Base-by-base conservation (phyloP, 1,140 invertebrate genomes). In the Drosophila varians region DNA sequence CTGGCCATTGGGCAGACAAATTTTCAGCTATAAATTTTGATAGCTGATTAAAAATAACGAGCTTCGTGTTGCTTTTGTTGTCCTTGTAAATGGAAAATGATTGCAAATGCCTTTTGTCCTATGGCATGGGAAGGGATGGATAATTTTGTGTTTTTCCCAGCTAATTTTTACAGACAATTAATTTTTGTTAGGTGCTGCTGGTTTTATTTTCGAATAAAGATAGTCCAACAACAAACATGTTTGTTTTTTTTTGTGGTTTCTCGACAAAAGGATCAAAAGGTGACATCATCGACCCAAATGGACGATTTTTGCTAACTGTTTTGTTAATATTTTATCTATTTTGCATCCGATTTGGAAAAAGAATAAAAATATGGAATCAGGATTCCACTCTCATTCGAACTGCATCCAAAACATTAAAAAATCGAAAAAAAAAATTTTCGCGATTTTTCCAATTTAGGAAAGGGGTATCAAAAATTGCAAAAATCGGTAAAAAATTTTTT, bases 1-100 rank as follows among this genome's bases (percentile, higher is more conserved):
- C 68, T 72, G 68, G 40, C 65, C 68, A 52, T 11, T 49, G 68
- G 26, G 18, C 54, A 26, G 61, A 84, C 80, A 84, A 84, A 84
- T 84, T 86, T 72, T 52, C 62, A 69, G 66, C 80, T 28, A 86
- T 83, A 76, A 58, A 84, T 84, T 84, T 76, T 86, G 60, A 84
- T 84, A 60, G 49, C 80, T 76, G 79, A 84, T 84, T 84, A 84
- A 84, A 84, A 75, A 79, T 86, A 86, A 84, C 72, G 80, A 79
- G 80, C 57, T 46, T 49, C 72, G 86, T 76, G 18, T 83, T 71
- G 80, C 72, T 73, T 76, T 51, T 77, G 70, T 77, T 82, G 80
- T 83, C 78, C 78, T 53, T 71, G 54, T 53, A 72, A 72, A 72
- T 72, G 69, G 69, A 61, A 71, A 72, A 72, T 72, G 68, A 72